phyloP scores from a whole-genome alignment of 2,113 vertebrate species.

The Cephalopterus ornatus region DNA sequence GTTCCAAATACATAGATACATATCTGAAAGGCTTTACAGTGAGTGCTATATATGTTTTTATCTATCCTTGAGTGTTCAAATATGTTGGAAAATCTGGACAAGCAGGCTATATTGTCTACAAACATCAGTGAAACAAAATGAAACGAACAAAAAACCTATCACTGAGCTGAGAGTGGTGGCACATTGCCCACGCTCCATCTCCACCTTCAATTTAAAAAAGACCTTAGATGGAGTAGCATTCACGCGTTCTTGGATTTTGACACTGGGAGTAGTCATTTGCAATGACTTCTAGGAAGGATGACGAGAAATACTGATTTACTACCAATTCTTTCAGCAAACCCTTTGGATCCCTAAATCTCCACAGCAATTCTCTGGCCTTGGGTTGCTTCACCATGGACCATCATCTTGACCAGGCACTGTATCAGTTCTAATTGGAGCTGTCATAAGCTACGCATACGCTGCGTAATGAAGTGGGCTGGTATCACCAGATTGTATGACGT shows the following conservation, averaged over 20 bases:
- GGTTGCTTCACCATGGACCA: background rate
- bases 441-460: background rate
- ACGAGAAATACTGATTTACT: background rate
- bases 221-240: background rate
- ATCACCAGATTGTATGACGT: rapidly evolving
- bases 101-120: background rate
- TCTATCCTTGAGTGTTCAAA: background rate
- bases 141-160: background rate
- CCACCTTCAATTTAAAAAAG: background rate
- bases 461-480: background rate
- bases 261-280: background rate
- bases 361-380: background rate
- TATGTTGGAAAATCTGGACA: background rate
- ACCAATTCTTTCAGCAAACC: background rate
- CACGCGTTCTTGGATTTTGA: background rate
- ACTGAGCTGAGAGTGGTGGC: background rate
- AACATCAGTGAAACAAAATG: background rate
- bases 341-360: background rate
- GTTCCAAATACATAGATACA: background rate
- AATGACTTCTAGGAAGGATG: background rate
- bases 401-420: background rate
- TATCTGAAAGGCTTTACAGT: background rate
- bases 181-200: background rate
- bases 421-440: background rate
- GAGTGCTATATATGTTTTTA: background rate